Base-by-base conservation (phyloP, 2,888 invertebrate species). In the Cotesia congregata region DNA sequence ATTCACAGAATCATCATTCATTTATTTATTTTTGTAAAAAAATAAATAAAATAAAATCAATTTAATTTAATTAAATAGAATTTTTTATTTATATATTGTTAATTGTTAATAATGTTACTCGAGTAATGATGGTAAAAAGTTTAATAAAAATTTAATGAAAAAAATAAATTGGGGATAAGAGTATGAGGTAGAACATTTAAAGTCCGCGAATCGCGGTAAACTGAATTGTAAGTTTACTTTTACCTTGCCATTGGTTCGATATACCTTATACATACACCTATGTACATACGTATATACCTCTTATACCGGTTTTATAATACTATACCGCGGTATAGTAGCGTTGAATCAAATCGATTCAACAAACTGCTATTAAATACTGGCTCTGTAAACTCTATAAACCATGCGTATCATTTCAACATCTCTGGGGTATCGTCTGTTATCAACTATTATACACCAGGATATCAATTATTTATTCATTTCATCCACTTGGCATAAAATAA, bases 211-310 rank as follows among this genome's bases (percentile, higher is more conserved):
- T 80, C 80, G 82, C 83, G 81, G 81, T 81, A 80, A 78, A 87
- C 87, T 87, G 82, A 84, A 84, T 40, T 61, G n/a, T 70, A 67
- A 65, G 82, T 84, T 86, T 85, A 86, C 85, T 85, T 84, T 86
- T 86, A 86, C 85, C 85, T 85, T 85, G 85, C 85, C 85, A 85
- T 85, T 85, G 83, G 83, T 71, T 83, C 82, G 75, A 78, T 82
- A 81, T 81, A 80, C 79, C 75, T 82, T 81, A 79, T 83, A 62
- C 15, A n/a, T n/a, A 17, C 17, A 17, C 17, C 82, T 81, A 78
- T 83, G 81, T 81, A 80, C 80, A n/a, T n/a, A n/a, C n/a, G n/a
- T n/a, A 78, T 83, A 83, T 82, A 80, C 82, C 83, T 80, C 82
- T 83, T 80, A 83, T 62, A 39, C 59, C 50, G 59, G 64, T 50